These are phyloP conservation scores for Bombylius major DNA, from an alignment of 2,888 invertebrate species.

Conservation along the genomic window DNA sequence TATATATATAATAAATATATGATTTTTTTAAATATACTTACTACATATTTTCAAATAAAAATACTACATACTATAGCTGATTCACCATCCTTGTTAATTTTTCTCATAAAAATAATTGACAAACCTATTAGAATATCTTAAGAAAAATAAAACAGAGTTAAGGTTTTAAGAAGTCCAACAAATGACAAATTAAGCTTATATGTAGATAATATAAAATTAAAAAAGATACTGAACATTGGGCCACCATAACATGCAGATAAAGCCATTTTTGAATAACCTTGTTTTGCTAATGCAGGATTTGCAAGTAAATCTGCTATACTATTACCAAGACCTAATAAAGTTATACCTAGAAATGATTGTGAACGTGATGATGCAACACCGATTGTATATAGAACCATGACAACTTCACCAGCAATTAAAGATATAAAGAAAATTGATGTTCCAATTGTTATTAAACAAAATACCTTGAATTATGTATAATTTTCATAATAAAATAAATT, in stretches of 20 bases:
- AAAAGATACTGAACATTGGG: constrained; percentile 47
- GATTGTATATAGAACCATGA: constrained; percentile 30
- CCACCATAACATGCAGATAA: constrained; percentile 56
- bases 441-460: background rate
- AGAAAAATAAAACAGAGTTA: background rate
- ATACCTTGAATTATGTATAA: background rate
- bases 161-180: too few species aligned
- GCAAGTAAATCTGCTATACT: constrained; percentile 42
- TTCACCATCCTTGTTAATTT: background rate
- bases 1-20: background rate
- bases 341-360: constrained; percentile 48
- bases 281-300: constrained; percentile 45
- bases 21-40: background rate
- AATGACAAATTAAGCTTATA: too few species aligned
- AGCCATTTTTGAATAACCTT: constrained; percentile 52
- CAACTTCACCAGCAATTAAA: background rate
- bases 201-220: background rate
- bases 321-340: constrained; percentile 53
- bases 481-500: background rate
- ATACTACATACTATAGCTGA: background rate
- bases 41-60: too few species aligned
- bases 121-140: constrained; percentile 34
- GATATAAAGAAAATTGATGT: background rate
- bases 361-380: constrained; percentile 46
- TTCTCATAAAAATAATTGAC: constrained; percentile 29